Evolutionary conservation across 2,888 invertebrate species (phyloP), one percentile per base, ranked within the genome.

Genomic region (Augiades crinisus): DNA sequence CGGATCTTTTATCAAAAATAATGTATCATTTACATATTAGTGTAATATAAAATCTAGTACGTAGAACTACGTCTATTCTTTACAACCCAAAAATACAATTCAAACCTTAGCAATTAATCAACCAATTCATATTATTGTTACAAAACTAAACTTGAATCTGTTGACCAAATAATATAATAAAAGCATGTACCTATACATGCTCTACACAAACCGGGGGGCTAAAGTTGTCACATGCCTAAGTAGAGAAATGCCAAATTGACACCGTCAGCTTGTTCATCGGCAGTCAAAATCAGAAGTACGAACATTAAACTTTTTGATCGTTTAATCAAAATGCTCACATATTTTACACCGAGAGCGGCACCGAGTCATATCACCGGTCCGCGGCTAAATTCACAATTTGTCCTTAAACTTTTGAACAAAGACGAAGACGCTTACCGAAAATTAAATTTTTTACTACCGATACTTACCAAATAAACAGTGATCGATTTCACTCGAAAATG

Each of bases 331-430:
- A 30, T n/a, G 30, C 12, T 30, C 12, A 30, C 30, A 30, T 41
- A 41, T 27, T 41, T 41, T 41, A 27, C 16, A 27, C 16, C 13
- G 6, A 16, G 24, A 24, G 17, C 16, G 33, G 24, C 10, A 6
- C 36, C 17, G 22, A 37, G 27, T 40, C 21, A 40, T 7, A 36
- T 27, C 33, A 30, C 34, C 53, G 49, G 54, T 53, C 37, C 47
- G 47, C 27, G 47, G 40, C 51, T 34, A 47, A 19, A 27, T 30
- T 60, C 8, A 41, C 41, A 49, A 47, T 24, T 41, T 49, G 78
- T 72, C 80, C 80, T 82, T 80, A 81, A 81, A 82, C 78, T 81
- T 80, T 30, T 81, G 58, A 59, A 65, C 62, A 62, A 61, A 65
- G 66, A 70, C 70, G 71, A 72, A 68, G 59, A 49, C 65, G 64